Percentiles rank a stretch among this genome's conserved stretches.
phyloP scores from a whole-genome alignment of 2,113 vertebrate genomes.

The Smithornis capensis region DNA sequence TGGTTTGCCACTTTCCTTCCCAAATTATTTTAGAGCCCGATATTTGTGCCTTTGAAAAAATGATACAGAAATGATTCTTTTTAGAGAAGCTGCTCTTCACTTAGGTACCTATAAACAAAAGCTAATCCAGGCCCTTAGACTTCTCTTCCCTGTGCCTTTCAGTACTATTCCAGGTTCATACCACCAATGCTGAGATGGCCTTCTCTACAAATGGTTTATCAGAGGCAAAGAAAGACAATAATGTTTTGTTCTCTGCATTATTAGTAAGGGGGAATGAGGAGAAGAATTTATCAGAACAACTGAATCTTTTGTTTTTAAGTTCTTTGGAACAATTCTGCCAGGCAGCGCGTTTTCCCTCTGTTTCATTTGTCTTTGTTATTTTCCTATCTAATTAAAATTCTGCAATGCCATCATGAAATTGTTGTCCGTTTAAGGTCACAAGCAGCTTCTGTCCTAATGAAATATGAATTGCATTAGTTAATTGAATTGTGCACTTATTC shows the following conservation, averaged over 20 bases:
- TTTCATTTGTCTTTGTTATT: slow-evolving; percentile 66
- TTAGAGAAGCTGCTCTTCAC: neutral
- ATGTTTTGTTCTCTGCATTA: slow-evolving; percentile 37
- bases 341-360: slow-evolving; percentile 31
- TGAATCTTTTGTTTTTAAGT: slow-evolving; percentile 59
- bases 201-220: slow-evolving; percentile 28
- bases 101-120: neutral
- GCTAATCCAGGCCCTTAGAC: neutral
- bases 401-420: slow-evolving; percentile 51
- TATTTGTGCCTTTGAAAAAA: neutral
- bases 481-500: slow-evolving; percentile 53
- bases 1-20: neutral
- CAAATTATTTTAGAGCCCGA: neutral
- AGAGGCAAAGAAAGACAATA: neutral
- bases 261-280: slow-evolving; percentile 32
- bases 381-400: slow-evolving; percentile 64
- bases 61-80: neutral
- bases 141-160: neutral
- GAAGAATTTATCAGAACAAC: slow-evolving; percentile 51
- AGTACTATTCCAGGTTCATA: neutral
- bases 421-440: slow-evolving; percentile 66
- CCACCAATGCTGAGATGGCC: neutral
- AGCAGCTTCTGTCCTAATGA: slow-evolving; percentile 68
- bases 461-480: slow-evolving; percentile 68
- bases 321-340: slow-evolving; percentile 64